Evolutionary conservation across 2,113 vertebrate genomes (phyloP).

Genomic region (Stigmatopora argus): DNA sequence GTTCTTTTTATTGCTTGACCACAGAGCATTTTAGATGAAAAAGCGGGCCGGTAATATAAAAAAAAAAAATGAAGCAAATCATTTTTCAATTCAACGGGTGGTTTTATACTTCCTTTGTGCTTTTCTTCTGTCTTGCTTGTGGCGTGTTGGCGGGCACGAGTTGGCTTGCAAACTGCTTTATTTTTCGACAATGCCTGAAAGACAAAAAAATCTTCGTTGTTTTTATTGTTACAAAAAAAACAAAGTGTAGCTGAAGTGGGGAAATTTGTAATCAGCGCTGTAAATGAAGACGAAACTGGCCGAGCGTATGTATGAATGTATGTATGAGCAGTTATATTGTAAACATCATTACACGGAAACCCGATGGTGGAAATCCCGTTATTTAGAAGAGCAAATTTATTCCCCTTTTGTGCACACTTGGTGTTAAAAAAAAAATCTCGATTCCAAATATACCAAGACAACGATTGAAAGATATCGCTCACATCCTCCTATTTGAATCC

Average conservation of each 20-base stretch:
- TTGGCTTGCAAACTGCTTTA: constrained; percentile 87
- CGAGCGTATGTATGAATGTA: constrained; percentile 84
- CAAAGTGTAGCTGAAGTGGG: constrained; percentile 81
- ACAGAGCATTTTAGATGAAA: constrained; percentile 79
- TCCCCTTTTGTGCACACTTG: constrained; percentile 51
- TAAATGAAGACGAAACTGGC: constrained; percentile 83
- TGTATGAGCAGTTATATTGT: constrained; percentile 76
- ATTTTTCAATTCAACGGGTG: constrained; percentile 79
- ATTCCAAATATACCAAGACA: constrained; percentile 39
- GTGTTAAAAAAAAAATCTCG: constrained; percentile 59
- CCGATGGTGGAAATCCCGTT: constrained; percentile 85
- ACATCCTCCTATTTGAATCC: constrained; percentile 57
- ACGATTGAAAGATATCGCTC: constrained; percentile 53
- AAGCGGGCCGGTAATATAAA: constrained; percentile 74
- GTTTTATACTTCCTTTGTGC: constrained; percentile 72
- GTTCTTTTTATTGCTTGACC: constrained; percentile 91
- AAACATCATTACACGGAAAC: constrained; percentile 97
- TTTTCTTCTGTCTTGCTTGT: constrained; percentile 72
- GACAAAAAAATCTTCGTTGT: constrained; percentile 78
- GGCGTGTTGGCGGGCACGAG: constrained; percentile 88
- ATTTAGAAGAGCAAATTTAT: constrained; percentile 53
- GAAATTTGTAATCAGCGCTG: constrained; percentile 83
- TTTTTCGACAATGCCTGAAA: constrained; percentile 87
- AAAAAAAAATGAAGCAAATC: constrained; percentile 65
- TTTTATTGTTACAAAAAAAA: constrained; percentile 68